phyloP scores from a whole-genome alignment of 2,113 vertebrate genomes.

The Drymodes brunneopygia region DNA sequence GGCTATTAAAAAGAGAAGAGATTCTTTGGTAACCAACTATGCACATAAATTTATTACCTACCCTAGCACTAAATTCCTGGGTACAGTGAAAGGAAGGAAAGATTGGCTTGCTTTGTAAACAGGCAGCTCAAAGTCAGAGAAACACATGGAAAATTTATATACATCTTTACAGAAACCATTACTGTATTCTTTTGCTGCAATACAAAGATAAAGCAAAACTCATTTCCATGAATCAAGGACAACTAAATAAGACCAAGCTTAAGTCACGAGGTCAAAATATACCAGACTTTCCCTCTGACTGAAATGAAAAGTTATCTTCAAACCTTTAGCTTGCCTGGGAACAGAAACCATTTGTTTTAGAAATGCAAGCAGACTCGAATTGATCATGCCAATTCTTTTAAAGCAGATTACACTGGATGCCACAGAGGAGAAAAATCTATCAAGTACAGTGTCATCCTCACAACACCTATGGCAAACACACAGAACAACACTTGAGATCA shows the following conservation, averaged over 20 bases:
- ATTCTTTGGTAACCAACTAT: neutral
- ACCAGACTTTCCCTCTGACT: slow-evolving; percentile 57
- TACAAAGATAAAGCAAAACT: slow-evolving; percentile 40
- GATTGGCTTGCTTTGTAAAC: neutral
- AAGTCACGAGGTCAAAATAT: slow-evolving; percentile 64
- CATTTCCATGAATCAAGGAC: slow-evolving; percentile 32
- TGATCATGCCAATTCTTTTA: slow-evolving; percentile 51
- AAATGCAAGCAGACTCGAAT: slow-evolving; percentile 58
- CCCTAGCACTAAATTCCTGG: neutral
- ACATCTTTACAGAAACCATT: neutral
- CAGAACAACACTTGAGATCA: neutral
- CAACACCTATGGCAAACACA: neutral
- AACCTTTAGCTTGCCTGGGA: slow-evolving; percentile 56
- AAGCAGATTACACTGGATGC: slow-evolving; percentile 48
- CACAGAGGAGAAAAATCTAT: slow-evolving; percentile 13
- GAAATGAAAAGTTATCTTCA: slow-evolving; percentile 65
- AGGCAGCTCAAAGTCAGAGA: neutral
- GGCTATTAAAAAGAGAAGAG: neutral
- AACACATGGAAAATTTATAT: neutral
- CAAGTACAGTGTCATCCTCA: neutral
- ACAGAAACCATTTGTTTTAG: slow-evolving; percentile 64
- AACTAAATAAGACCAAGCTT: slow-evolving; percentile 24
- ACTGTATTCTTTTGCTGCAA: neutral
- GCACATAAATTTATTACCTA: neutral
- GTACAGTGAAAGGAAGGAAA: neutral